Evolutionary conservation across 2,888 invertebrate species (phyloP).

Genomic region (Phasia obesa): DNA sequence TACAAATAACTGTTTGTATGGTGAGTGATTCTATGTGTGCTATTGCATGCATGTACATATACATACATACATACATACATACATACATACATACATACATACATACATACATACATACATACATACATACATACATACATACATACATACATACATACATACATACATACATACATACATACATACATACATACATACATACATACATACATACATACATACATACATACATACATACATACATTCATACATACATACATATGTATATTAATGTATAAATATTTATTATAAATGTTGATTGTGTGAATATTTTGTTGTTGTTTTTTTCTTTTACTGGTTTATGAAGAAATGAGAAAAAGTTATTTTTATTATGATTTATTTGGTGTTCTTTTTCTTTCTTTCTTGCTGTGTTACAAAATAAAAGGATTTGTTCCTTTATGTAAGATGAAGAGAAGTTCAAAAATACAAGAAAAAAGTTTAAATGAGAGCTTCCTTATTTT

Average conservation of each 20-base stretch:
- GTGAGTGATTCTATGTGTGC: not conserved
- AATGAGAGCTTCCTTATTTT: constrained; percentile 66
- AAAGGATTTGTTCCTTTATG: constrained; percentile 37
- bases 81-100: too few relatives aligned
- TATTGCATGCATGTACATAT: not conserved
- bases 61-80: too few relatives aligned
- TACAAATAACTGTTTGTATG: constrained; percentile 3
- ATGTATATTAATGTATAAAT: constrained; percentile 64
- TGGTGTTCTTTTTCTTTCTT: constrained; percentile 59
- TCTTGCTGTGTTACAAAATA: constrained; percentile 39
- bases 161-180: too few relatives aligned
- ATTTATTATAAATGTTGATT: constrained; percentile 64
- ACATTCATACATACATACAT: not conserved
- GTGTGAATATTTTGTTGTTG: constrained; percentile 31
- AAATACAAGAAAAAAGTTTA: constrained; percentile 60
- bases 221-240: too few relatives aligned
- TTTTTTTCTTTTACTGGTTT: constrained; percentile 21
- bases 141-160: too few relatives aligned
- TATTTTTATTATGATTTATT: constrained; percentile 71
- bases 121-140: too few relatives aligned
- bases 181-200: too few relatives aligned
- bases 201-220: too few relatives aligned
- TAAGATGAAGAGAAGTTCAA: constrained; percentile 24
- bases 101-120: too few relatives aligned
- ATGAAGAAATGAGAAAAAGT: constrained; percentile 51